A percentile compares a stretch with the other conserved stretches of the same genome.
Conservation (phyloP, 2,888 invertebrate genomes). For the Eupithecia insigniata region DNA sequence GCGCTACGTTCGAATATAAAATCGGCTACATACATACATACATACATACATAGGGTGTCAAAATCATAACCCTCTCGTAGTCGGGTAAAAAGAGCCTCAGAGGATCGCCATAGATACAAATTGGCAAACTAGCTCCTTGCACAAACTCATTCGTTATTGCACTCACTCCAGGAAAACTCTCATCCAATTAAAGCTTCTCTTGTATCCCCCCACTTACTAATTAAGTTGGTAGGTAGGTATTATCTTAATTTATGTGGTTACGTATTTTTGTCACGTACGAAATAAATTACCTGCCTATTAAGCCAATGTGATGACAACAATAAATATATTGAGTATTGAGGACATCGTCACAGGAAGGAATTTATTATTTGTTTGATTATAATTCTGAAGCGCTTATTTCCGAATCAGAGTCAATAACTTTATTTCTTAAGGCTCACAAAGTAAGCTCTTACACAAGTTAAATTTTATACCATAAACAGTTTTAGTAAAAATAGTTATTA, state of each 20-base stretch:
- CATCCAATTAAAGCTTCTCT: slow-evolving; percentile 1
- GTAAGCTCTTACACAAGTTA: too few species aligned
- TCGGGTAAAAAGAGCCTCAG: not conserved
- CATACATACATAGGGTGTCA: too few species aligned
- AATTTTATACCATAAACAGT: too few species aligned
- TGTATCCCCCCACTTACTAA: not conserved
- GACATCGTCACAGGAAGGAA: not conserved
- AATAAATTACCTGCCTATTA: too few species aligned
- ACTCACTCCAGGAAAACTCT: slow-evolving; percentile 1
- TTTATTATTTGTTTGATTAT: not conserved
- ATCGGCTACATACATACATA: too few species aligned
- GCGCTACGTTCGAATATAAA: too few species aligned
- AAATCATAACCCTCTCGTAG: too few species aligned
- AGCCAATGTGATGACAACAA: too few species aligned
- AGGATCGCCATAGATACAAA: not conserved
- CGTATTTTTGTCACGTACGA: slow-evolving; percentile 6
- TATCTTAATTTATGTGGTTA: not conserved
- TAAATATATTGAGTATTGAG: too few species aligned
- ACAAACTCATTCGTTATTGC: not conserved
- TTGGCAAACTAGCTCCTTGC: not conserved
- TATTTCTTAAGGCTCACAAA: too few species aligned
- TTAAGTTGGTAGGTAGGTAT: not conserved
- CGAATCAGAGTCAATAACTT: too few species aligned
- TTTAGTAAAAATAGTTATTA: too few species aligned
- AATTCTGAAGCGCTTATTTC: not conserved